phyloP scores from a whole-genome alignment of 2,113 vertebrate genomes.

The Psittacula cyanocephala region DNA sequence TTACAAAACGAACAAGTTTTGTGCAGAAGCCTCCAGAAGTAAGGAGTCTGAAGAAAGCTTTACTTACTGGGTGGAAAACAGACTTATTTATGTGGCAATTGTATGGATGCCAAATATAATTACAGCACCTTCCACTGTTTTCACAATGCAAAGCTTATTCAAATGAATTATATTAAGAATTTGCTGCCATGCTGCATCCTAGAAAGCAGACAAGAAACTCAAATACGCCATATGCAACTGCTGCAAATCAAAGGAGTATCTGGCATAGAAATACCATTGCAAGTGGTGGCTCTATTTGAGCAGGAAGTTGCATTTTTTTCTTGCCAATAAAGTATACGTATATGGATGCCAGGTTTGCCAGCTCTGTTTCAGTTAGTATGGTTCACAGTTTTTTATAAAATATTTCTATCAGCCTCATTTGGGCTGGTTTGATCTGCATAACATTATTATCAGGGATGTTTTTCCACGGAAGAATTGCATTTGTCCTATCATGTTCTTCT shows the following conservation, averaged over 20 bases:
- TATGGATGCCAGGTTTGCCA: background rate
- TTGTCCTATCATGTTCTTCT: background rate
- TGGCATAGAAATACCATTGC: background rate
- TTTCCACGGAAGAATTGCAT: background rate
- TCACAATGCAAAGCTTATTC: background rate
- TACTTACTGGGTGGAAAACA: background rate
- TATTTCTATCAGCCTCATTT: background rate
- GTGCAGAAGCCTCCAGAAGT: background rate
- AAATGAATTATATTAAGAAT: background rate
- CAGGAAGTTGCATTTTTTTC: background rate
- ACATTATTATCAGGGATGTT: background rate
- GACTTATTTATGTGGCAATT: background rate
- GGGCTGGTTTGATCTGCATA: background rate
- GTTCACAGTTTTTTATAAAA: background rate
- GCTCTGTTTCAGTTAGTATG: background rate
- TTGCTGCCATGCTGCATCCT: background rate
- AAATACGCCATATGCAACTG: background rate
- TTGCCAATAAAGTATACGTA: background rate
- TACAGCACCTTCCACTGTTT: background rate
- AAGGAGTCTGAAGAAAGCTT: background rate
- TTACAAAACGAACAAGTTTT: background rate
- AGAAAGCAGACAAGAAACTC: background rate
- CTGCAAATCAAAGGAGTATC: background rate
- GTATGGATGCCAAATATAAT: background rate
- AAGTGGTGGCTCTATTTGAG: background rate